Base-by-base conservation (phyloP, 2,113 vertebrate species). In the Lonchura striata region DNA sequence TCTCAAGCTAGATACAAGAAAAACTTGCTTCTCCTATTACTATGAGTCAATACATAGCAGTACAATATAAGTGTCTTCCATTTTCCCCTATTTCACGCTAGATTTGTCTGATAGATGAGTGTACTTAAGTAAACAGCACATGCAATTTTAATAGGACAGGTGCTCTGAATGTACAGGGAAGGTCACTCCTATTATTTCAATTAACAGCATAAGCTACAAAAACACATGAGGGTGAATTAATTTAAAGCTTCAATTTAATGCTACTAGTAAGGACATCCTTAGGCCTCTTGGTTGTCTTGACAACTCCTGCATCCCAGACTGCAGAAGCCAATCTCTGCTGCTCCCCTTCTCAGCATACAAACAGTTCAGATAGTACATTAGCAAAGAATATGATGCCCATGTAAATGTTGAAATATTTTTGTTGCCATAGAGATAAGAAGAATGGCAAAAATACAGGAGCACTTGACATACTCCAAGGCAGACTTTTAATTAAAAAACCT, bases 401-500 rank as follows among this genome's bases (percentile, higher is more conserved):
- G 97, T 97, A 98, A 98, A 98, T 98, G 97, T 95, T 95, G 98
- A 98, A 97, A 98, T 98, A 98, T 98, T 97, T 98, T 96, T 92
- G 98, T 98, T 98, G 98, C 98, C 98, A 98, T 98, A 98, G 98
- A 97, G 97, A 98, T 98, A 97, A 97, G 97, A 98, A 98, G 97
- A 98, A 98, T 97, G 96, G 97, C 94, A 94, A 97, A 97, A 98
- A 97, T 97, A 98, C 94, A 88, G 97, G 95, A 96, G 97, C 96
- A 97, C 98, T 98, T 98, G 98, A 98, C 98, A 98, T 97, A 98
- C 96, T 98, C 97, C 35, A 95, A 97, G 97, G 98, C 98, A 98
- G 97, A 98, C 97, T 98, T 98, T 98, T 98, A 98, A 98, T 98
- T 98, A 97, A 98, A 97, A 96, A 96, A 89, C 91, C 96, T 97